Evolutionary conservation across 2,888 invertebrate genomes (phyloP), one percentile per base, ranked within the genome.

Genomic region (Acanthacorydalis orientalis): DNA sequence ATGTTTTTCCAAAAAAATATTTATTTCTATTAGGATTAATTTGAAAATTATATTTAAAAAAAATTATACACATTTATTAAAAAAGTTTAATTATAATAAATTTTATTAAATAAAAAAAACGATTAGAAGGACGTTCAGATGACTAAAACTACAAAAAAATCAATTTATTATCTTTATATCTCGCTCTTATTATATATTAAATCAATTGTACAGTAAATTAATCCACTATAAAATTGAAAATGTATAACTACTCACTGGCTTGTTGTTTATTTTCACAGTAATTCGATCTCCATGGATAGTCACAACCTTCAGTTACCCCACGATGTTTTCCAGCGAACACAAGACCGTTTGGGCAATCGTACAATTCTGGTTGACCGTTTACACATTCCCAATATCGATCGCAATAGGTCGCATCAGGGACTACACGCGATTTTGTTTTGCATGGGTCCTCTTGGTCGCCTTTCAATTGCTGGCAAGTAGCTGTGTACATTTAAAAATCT

Each of bases 271-370:
- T 74, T 63, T 86, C 86, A 65, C 89, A 89, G 65, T 88, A 87
- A 63, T 85, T 84, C 8, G 87, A 83, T 56, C 88, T 74, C 88
- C 88, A 88, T 0, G 88, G 88, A 58, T 89, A 89, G 65, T 90
- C 88, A 60, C 89, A 89, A 2, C 87, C 88, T 59, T 89, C 88
- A 1, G 88, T 87, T 8, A 89, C 87, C 4, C 88, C 89, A 42
- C 87, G 73, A 58, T 88, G 82, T 62, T 87, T 87, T 4, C 89
- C 90, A 14, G 89, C 87, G 67, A 84, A 91, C 42, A 90, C 90
- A 53, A 90, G 69, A 0, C 90, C 90, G 59, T 90, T 91, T 48
- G 90, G 90, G 59, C 90, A 91, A 68, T 89, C 88, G 64, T 88
- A 88, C 50, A 89, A 72, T 53, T 86, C 79, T 0, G 86, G 78